Conservation (phyloP, 2,113 vertebrate species). For the Pterocles burchelli region DNA sequence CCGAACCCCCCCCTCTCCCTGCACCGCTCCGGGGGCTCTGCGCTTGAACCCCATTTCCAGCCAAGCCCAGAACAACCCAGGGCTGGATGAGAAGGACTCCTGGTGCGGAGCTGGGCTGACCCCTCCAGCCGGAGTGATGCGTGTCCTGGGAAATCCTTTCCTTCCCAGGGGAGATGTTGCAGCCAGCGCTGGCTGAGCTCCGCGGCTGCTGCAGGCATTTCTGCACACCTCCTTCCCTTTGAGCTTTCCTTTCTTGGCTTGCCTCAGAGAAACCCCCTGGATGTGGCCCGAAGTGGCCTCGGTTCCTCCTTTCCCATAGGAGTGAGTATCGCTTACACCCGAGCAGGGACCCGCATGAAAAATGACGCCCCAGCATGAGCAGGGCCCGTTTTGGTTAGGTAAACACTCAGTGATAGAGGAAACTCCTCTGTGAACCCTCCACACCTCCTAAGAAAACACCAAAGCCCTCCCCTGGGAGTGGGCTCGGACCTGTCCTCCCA, state of each 20-base stretch:
- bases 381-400: slow-evolving; percentile 30
- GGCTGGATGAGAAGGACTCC: not conserved
- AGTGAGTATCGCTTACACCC: slow-evolving; percentile 3
- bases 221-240: not conserved
- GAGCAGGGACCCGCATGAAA: not conserved
- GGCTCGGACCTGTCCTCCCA: not conserved
- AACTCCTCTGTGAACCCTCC: not conserved
- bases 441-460: slow-evolving; percentile 36
- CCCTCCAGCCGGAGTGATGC: not conserved
- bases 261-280: not conserved
- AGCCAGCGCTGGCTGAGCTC: not conserved
- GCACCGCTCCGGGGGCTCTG: not conserved
- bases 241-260: not conserved
- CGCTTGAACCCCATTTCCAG: not conserved
- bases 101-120: not conserved
- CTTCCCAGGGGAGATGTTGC: not conserved
- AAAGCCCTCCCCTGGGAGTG: not conserved
- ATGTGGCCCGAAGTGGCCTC: not conserved
- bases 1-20: not conserved
- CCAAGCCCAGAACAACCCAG: not conserved
- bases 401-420: not conserved
- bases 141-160: not conserved
- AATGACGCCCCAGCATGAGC: not conserved
- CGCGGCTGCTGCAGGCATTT: not conserved
- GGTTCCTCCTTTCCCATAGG: not conserved